Evolutionary conservation across 2,888 invertebrate species (phyloP), one percentile per base, ranked within the genome.

Genomic region (Drosophila parthenogenetica): DNA sequence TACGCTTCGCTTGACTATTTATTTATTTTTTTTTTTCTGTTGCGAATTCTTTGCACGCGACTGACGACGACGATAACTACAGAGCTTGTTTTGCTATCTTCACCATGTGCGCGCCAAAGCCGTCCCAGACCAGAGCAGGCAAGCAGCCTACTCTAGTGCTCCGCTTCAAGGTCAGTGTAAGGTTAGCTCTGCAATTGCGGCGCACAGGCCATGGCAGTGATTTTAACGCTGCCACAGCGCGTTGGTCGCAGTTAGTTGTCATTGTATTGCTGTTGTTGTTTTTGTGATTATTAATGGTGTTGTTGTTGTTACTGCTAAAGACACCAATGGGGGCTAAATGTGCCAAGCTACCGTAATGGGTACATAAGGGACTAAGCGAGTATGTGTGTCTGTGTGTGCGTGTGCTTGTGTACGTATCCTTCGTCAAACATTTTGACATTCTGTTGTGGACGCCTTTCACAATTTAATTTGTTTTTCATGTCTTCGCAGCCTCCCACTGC

Each of bases 131-230:
- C 35, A 59, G 35, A 67, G 61, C 35, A 57, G 55, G 57, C 57
- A 59, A 42, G 43, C 76, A 86, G 70, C 70, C 64, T 60, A 51
- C 77, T 85, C 77, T 64, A 55, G 71, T 69, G 73, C 89, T 83
- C 66, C 68, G 79, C 69, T 79, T 88, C 89, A 84, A 89, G 89
- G 83, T 84, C 83, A 84, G 86, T 79, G 61, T 84, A 84, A 84
- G 83, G 83, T 84, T 84, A 84, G 89, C 86, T 87, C 79, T 71
- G 62, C 65, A 76, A 76, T 65, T 70, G 89, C 64, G 65, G 59
- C 59, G 75, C 62, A 22, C 57, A 66, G 87, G 84, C 82, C 89
- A 78, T 83, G 82, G 69, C 83, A 85, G 83, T 83, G 83, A 83
- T 83, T 83, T 89, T 77, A 35, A 63, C 10, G 48, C 50, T 43